Base-by-base conservation (phyloP, 2,888 invertebrate genomes). In the Dasypogon diadema region DNA sequence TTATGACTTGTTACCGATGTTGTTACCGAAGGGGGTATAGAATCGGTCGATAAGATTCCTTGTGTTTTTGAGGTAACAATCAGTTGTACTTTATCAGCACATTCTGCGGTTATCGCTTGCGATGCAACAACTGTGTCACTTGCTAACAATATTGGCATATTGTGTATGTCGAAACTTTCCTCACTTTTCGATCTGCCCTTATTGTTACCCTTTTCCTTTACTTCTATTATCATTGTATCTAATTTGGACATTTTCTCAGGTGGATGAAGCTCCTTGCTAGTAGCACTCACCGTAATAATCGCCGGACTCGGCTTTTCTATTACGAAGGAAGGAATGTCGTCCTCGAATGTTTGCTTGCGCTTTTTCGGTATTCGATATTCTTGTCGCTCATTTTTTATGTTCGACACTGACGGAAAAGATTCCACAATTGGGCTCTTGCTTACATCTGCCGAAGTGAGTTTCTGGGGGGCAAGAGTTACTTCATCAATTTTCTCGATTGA, bases 71-170 rank as follows among this genome's bases (percentile, higher is more conserved):
- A 16, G 4, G 87, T 85, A 79, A 88, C 84, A 0, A 91, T 89
- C 34, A 91, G 88, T 0, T 92, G 91, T 89, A 92, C 90, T 81
- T 90, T 91, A 80, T 92, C 91, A 70, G 92, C 90, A 80, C 85
- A 90, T 81, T 92, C 92, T 0, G 91, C 89, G 0, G 91, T 91
- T 76, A 92, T 21, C 6, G 37, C 10, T 37, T 42, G 42, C n/a
- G 42, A 42, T 42, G 12, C 12, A 8, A 84, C 48, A 91, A 88
- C 54, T 18, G 77, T 74, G 80, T 92, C 92, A 79, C 92, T 92
- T 34, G 91, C 91, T 51, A 93, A 83, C 2, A 93, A 91, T 78
- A 93, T 91, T 1, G 93, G 93, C 91, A 93, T 92, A 1, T 92
- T 92, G 83, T 91, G 91, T 37, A 93, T 93, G 82, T 93, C 93